Percentiles rank a stretch among this genome's conserved stretches.
Conservation (phyloP, 2,888 invertebrate genomes). For the Elegia similella region DNA sequence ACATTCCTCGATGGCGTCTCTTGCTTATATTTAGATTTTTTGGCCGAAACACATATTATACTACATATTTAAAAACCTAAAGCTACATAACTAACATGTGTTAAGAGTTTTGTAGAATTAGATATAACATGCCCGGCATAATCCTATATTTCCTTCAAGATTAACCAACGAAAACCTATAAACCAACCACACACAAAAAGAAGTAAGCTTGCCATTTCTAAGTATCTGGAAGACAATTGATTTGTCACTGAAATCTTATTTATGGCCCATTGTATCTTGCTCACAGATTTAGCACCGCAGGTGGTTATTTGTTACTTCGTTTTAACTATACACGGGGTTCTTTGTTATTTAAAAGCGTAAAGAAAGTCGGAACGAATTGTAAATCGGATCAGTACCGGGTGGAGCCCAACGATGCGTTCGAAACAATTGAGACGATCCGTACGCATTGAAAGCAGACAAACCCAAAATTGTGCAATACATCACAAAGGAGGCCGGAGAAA, state of each 20-base stretch:
- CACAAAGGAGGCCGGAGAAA: constrained; percentile 74
- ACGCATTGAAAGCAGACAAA: constrained; percentile 57
- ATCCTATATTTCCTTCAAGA: too few species aligned
- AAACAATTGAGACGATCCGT: constrained; percentile 66
- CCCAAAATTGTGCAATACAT: constrained; percentile 68
- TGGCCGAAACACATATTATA: too few species aligned
- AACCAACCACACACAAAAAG: too few species aligned
- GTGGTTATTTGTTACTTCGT: constrained; percentile 46
- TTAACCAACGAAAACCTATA: too few species aligned
- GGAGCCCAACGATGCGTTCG: constrained; percentile 66
- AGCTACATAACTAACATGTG: too few species aligned
- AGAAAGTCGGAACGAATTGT: constrained; percentile 76
- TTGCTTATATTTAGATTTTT: too few species aligned
- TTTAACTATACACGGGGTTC: constrained; percentile 39
- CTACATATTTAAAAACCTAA: too few species aligned
- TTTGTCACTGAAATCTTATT: constrained; percentile 25
- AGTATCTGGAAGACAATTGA: neutral
- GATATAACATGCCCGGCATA: too few species aligned
- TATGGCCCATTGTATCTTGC: constrained; percentile 23
- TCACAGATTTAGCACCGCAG: constrained; percentile 47
- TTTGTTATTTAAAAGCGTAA: constrained; percentile 54
- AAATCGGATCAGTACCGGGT: constrained; percentile 68
- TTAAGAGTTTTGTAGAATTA: too few species aligned
- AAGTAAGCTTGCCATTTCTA: neutral
- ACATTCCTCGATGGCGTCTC: too few species aligned